These are phyloP conservation scores for Haemorhous mexicanus DNA, from an alignment of 2,113 vertebrate genomes.

Conservation along the genomic window DNA sequence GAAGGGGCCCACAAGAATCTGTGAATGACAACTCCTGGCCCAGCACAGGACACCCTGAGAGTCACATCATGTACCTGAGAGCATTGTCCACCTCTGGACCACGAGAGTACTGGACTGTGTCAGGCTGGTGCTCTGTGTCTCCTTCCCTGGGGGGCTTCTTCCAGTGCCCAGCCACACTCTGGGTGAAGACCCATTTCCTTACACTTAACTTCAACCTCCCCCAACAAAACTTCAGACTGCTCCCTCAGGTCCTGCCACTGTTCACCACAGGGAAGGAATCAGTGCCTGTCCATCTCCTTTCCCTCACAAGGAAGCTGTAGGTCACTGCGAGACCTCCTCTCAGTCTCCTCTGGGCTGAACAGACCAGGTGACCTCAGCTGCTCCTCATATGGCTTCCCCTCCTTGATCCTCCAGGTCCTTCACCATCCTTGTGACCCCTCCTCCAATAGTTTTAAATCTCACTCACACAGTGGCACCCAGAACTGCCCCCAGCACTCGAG, in stretches of 20 bases:
- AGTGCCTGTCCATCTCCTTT: not conserved
- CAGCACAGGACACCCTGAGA: not conserved
- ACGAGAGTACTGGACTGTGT: not conserved
- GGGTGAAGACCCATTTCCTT: not conserved
- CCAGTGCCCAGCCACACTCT: not conserved
- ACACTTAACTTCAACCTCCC: not conserved
- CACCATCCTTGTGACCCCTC: fast-evolving
- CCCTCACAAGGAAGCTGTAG: not conserved
- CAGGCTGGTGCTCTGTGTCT: not conserved
- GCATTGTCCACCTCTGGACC: not conserved
- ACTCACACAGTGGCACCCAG: not conserved
- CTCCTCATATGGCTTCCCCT: fast-evolving
- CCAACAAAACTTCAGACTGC: not conserved
- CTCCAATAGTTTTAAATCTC: fast-evolving
- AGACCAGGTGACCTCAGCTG: not conserved
- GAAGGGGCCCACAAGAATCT: not conserved
- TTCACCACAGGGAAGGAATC: too few relatives aligned
- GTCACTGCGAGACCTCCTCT: too few relatives aligned
- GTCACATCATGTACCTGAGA: not conserved
- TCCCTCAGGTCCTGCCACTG: fast-evolving
- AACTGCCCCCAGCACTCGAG: not conserved
- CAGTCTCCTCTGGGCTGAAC: not conserved
- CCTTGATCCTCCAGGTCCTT: not conserved
- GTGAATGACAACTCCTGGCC: not conserved
- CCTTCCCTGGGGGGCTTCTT: not conserved